A percentile compares a stretch with the other conserved stretches of the same genome.
phyloP scores from a whole-genome alignment of 1,140 invertebrate species.

The Schlechtendalia chinensis region DNA sequence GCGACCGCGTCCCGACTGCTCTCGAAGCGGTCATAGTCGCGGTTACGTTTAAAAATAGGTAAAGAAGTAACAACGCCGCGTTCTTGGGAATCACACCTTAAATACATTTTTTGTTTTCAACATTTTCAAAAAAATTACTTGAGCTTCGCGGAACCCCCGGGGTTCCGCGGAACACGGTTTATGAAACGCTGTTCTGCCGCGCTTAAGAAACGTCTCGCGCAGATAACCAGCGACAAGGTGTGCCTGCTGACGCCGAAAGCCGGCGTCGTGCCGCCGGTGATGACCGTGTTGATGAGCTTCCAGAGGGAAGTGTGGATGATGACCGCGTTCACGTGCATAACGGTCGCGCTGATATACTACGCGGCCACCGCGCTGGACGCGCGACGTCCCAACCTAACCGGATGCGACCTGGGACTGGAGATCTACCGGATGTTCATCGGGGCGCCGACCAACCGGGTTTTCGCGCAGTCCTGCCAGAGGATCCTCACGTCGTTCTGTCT shows the following conservation, averaged over 20 bases:
- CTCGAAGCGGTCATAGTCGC: background rate
- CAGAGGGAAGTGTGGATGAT: slow-evolving; percentile 55
- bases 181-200: too few species aligned
- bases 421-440: slow-evolving; percentile 45
- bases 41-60: background rate
- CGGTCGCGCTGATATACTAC: slow-evolving; percentile 53
- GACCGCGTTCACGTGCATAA: slow-evolving; percentile 52
- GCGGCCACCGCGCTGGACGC: slow-evolving; percentile 20
- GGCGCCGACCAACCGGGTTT: slow-evolving; percentile 47
- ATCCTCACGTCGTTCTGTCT: slow-evolving; percentile 55
- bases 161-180: too few species aligned
- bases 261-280: slow-evolving; percentile 56
- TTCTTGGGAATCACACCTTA: background rate
- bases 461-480: slow-evolving; percentile 52
- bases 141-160: too few species aligned
- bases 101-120: too few species aligned
- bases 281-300: slow-evolving; percentile 57
- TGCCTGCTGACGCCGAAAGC: slow-evolving; percentile 58
- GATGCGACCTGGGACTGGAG: slow-evolving; percentile 27
- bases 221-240: slow-evolving; percentile 55
- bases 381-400: background rate
- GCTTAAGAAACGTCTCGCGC: background rate
- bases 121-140: too few species aligned
- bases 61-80: background rate
- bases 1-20: slow-evolving; percentile 3